phyloP scores from a whole-genome alignment of 1,140 invertebrate genomes.

The Pygmarrhopalites habei region DNA sequence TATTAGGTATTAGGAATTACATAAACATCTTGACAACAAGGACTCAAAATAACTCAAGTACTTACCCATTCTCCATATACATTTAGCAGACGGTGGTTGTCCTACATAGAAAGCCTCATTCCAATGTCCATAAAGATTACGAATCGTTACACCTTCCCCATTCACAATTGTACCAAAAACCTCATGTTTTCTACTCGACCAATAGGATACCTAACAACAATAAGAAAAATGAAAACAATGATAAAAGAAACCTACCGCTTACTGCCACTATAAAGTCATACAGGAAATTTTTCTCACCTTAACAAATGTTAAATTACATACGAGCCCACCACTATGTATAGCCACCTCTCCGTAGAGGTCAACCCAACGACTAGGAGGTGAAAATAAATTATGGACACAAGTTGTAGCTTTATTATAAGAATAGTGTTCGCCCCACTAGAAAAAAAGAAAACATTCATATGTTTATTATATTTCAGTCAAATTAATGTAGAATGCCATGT shows the following conservation, averaged over 20 bases:
- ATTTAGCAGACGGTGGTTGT: constrained; percentile 59
- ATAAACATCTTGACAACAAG: no score
- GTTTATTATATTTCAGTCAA: no score
- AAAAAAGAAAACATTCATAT: no score
- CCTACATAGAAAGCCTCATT: constrained; percentile 71
- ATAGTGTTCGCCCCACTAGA: constrained; percentile 59
- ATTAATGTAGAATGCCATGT: no score
- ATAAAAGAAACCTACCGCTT: no score
- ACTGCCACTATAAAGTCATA: no score
- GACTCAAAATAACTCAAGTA: no score
- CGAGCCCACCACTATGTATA: constrained; percentile 54
- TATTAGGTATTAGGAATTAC: no score
- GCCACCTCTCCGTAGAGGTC: constrained; percentile 78
- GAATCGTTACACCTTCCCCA: constrained; percentile 52
- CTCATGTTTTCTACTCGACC: constrained; percentile 70
- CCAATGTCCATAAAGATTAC: constrained; percentile 70
- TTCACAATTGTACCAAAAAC: constrained; percentile 61
- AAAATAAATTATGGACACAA: constrained; percentile 77
- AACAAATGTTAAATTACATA: constrained; percentile 71
- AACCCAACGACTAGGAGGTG: constrained; percentile 67
- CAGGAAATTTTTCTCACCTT: no score
- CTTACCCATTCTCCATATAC: constrained; percentile 67
- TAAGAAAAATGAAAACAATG: no score
- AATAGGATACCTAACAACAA: constrained; percentile 59
- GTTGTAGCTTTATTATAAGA: constrained; percentile 82